phyloP scores from a whole-genome alignment of 1,140 invertebrate species.

The Drosophila lowei region DNA sequence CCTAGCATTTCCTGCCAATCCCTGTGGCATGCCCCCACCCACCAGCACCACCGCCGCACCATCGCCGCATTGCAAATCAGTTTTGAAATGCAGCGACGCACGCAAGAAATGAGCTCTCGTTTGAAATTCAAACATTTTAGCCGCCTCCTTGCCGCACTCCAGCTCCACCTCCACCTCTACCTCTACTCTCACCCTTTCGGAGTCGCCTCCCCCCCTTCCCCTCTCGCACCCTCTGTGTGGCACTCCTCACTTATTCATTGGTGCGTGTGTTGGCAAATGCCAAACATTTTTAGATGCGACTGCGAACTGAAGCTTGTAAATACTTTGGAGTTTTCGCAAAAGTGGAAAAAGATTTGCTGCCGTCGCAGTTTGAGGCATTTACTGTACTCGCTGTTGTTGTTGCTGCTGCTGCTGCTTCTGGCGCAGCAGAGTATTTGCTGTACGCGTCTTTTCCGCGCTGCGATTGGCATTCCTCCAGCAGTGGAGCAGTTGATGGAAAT shows the following conservation, averaged over 20 bases:
- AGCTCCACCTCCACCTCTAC: no score
- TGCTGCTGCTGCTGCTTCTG: slow-evolving; percentile 12
- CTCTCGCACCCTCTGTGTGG: not conserved
- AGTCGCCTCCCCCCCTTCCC: not conserved
- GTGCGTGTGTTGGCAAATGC: slow-evolving; percentile 80
- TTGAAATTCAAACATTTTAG: slow-evolving; percentile 76
- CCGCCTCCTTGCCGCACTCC: slow-evolving; percentile 19
- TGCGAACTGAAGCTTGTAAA: slow-evolving; percentile 77
- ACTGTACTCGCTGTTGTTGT: slow-evolving; percentile 34
- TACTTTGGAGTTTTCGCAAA: slow-evolving; percentile 71
- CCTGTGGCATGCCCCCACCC: slow-evolving; percentile 8
- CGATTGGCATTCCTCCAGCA: slow-evolving; percentile 45
- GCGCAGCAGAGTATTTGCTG: slow-evolving; percentile 11
- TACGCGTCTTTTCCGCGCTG: slow-evolving; percentile 1
- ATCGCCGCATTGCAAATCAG: slow-evolving; percentile 59
- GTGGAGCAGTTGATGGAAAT: slow-evolving; percentile 1
- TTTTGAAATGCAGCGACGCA: slow-evolving; percentile 75
- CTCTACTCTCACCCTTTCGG: not conserved
- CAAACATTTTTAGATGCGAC: slow-evolving; percentile 80
- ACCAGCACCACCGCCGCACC: not conserved
- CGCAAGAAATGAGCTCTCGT: slow-evolving; percentile 75
- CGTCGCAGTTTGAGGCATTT: slow-evolving; percentile 48
- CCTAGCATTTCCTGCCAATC: slow-evolving; percentile 64
- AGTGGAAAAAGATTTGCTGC: slow-evolving; percentile 75
- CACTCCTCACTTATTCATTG: slow-evolving; percentile 57